phyloP scores from a whole-genome alignment of 2,888 invertebrate species.

The Cyrtodaria siliqua region DNA sequence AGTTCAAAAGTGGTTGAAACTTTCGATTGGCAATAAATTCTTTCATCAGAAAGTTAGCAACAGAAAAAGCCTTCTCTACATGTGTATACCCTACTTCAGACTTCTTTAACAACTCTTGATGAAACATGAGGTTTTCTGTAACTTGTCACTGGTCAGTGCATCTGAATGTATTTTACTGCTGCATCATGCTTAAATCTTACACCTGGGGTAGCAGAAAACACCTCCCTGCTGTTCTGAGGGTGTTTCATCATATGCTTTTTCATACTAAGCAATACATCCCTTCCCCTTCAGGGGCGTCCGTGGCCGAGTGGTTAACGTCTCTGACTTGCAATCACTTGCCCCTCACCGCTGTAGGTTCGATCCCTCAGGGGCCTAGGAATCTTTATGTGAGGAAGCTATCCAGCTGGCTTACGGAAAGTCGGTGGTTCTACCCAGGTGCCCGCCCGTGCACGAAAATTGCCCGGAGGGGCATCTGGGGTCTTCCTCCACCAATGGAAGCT shows the following conservation, averaged over 20 bases:
- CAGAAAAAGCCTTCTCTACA: slow-evolving; percentile 32
- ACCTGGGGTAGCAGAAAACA: slow-evolving; percentile 28
- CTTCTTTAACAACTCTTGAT: slow-evolving; percentile 25
- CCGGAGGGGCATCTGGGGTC: too few species aligned
- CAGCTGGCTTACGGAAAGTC: too few species aligned
- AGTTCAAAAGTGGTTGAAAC: slow-evolving; percentile 33
- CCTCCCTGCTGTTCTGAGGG: slow-evolving; percentile 24
- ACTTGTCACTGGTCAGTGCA: slow-evolving; percentile 15
- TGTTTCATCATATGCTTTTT: slow-evolving; percentile 42
- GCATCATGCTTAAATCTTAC: slow-evolving; percentile 33
- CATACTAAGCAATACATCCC: slow-evolving; percentile 38
- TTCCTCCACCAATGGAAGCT: too few species aligned
- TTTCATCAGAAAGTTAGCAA: slow-evolving; percentile 51
- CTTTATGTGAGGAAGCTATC: too few species aligned
- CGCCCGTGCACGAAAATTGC: too few species aligned
- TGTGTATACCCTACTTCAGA: slow-evolving; percentile 10
- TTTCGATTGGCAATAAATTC: slow-evolving; percentile 42
- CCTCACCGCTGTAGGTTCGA: too few species aligned
- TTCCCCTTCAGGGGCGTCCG: slow-evolving; percentile 26
- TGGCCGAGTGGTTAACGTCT: too few species aligned
- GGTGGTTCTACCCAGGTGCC: too few species aligned
- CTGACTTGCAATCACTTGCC: too few species aligned
- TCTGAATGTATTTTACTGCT: slow-evolving; percentile 12
- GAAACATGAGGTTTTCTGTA: slow-evolving; percentile 24
- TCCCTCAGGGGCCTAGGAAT: too few species aligned